Conservation (phyloP, 1,140 invertebrate genomes). For the Caenorhabditis brenneri region DNA sequence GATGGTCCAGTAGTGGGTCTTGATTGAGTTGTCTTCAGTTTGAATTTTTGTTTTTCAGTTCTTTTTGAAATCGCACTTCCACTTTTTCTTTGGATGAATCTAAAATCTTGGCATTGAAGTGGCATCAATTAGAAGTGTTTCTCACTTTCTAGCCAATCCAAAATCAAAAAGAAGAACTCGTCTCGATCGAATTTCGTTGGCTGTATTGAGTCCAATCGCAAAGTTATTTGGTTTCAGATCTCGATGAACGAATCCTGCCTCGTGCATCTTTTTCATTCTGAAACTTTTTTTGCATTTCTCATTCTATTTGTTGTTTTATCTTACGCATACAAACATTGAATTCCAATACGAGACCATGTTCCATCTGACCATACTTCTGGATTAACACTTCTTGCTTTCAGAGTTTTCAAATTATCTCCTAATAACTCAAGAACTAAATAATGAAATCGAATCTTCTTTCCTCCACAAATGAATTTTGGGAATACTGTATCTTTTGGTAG, state of each 20-base stretch:
- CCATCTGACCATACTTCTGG: background rate
- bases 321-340: slow-evolving; percentile 23
- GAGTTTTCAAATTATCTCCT: background rate
- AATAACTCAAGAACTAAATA: slow-evolving; percentile 14
- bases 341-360: slow-evolving; percentile 19
- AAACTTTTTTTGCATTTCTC: background rate
- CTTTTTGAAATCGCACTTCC: background rate
- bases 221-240: slow-evolving; percentile 2
- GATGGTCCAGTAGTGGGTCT: background rate
- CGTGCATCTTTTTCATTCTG: background rate
- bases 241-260: background rate
- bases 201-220: background rate
- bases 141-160: slow-evolving; percentile 25
- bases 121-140: background rate
- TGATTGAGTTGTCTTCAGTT: background rate
- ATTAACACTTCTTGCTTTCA: background rate
- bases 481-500: background rate
- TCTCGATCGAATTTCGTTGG: background rate
- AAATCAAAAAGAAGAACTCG: slow-evolving; percentile 8
- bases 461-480: background rate
- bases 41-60: background rate
- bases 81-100: background rate
- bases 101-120: background rate
- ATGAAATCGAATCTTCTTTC: background rate
- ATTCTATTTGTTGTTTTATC: background rate